Base-by-base conservation (phyloP, 2,888 invertebrate genomes). In the Baccha elongata region DNA sequence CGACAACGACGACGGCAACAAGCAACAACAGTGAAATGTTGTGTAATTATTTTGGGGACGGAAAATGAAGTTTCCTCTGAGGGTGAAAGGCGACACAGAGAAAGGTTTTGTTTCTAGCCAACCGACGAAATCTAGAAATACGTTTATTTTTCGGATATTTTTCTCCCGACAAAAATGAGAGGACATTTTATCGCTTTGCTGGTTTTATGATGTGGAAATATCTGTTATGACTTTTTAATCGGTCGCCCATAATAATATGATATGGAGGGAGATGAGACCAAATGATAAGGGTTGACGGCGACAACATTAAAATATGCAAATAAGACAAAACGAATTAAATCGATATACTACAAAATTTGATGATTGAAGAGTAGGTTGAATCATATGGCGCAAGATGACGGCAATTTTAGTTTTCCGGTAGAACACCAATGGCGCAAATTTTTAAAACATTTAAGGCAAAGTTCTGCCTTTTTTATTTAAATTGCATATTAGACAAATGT, bases 201-300 rank as follows among this genome's bases (percentile, higher is more conserved):
- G 55, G 83, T 78, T 83, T 83, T 78, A 83, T 83, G 72, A 83
- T 78, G 72, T 83, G 83, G 72, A 83, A 83, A 83, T 83, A 68
- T 83, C 68, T 78, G 68, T 73, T 83, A 72, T 78, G 83, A 83
- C 83, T 78, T 83, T 78, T 83, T 83, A 83, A 78, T 78, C 83
- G 78, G 68, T 52, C 62, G 37, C 29, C 46, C 32, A 23, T 40
- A 53, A 42, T 44, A 35, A 42, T 29, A 3, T 44, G 29, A 55
- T 55, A 23, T 23, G 42, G 40, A 52, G 62, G 35, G 40, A 37
- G 42, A 32, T 11, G n/a, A 32, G 11, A 4, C 17, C 10, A 21
- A 46, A 19, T 40, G 44, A 35, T 62, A 42, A 46, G 53, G 67
- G 74, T 67, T 40, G 44, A 64, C 42, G 48, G 74, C 35, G 73